Conservation (phyloP, 2,797 vertebrate species). For the Masticophis lateralis region DNA sequence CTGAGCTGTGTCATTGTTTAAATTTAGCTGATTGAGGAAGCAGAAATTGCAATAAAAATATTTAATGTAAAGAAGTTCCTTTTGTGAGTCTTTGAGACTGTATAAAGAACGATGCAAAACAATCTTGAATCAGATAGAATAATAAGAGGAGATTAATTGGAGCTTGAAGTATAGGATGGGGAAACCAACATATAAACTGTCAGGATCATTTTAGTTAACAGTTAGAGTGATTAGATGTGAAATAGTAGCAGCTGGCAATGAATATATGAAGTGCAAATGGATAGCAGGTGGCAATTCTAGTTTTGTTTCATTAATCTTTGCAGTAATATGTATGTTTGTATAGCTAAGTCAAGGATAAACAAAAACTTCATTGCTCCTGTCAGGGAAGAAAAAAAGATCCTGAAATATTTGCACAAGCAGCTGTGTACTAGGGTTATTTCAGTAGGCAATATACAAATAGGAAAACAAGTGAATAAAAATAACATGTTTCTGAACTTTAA, state of each 20-base stretch:
- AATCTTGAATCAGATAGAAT: slow-evolving; percentile 35
- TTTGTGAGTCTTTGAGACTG: slow-evolving; percentile 19
- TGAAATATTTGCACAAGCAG: slow-evolving; percentile 28
- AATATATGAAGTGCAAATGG: slow-evolving; percentile 64
- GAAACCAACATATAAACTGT: slow-evolving; percentile 42
- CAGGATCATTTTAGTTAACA: slow-evolving; percentile 52
- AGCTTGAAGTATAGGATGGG: slow-evolving; percentile 36
- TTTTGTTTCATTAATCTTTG: slow-evolving; percentile 69
- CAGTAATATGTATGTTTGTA: slow-evolving; percentile 54
- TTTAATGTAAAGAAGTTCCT: slow-evolving; percentile 44
- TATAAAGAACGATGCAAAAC: slow-evolving; percentile 46
- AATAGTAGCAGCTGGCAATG: slow-evolving; percentile 66
- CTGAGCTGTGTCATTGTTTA: slow-evolving; percentile 23
- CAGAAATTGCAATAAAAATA: slow-evolving; percentile 49
- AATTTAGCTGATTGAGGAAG: slow-evolving; percentile 55
- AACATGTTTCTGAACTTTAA: neutral
- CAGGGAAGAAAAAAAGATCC: slow-evolving; percentile 31
- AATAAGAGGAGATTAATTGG: slow-evolving; percentile 61
- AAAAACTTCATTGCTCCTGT: slow-evolving; percentile 40
- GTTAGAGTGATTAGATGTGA: slow-evolving; percentile 57
- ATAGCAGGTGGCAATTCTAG: slow-evolving; percentile 69
- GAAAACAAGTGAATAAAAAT: neutral
- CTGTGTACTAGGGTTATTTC: neutral
- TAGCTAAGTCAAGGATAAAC: slow-evolving; percentile 59
- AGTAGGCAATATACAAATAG: neutral